Evolutionary conservation across 2,888 invertebrate genomes (phyloP), one percentile per base, ranked within the genome.

Genomic region (Cryptus viduatorius): DNA sequence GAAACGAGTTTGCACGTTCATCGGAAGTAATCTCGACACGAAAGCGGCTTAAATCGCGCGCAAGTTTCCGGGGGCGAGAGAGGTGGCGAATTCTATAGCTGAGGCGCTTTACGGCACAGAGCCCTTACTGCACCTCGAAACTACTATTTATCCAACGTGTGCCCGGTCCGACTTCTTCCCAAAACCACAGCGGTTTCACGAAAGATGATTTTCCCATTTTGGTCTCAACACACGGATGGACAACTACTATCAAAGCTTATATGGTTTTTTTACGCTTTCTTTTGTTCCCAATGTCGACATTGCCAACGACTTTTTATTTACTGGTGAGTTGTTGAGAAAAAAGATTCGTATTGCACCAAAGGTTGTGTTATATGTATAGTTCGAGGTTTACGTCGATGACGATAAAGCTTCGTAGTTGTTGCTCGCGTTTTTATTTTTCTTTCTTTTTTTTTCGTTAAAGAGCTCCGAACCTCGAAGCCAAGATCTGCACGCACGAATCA

Each of bases 21-120:
- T 78, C 71, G 79, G 72, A 82, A 82, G 81, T 85, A 82, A 85
- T 82, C 75, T 82, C 67, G 76, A 76, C 82, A 71, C 76, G 84
- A 79, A 82, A 85, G 79, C 82, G 56, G 84, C 82, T 82, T 85
- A 85, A 85, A 56, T 64, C 72, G 79, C 65, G 79, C 65, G 42
- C 73, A 56, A 73, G 65, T 73, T 67, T 56, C 73, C 31, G 65
- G 72, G 53, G 42, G 37, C 12, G 44, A 72, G 29, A 48, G 14
- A 48, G 16, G n/a, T 46, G 16, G 24, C 56, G 56, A 61, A 61
- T 24, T 37, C 37, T 37, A 61, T 37, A 61, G 46, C 14, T n/a
- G 64, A 75, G 31, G 50, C 53, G 24, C 42, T 71, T 71, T 71
- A 56, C 71, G 71, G 71, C 56, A 53, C 19, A 53, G 42, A 56